Percentiles rank a stretch among this genome's conserved stretches.
phyloP scores from a whole-genome alignment of 2,888 invertebrate genomes.

The Tipula vernalis region DNA sequence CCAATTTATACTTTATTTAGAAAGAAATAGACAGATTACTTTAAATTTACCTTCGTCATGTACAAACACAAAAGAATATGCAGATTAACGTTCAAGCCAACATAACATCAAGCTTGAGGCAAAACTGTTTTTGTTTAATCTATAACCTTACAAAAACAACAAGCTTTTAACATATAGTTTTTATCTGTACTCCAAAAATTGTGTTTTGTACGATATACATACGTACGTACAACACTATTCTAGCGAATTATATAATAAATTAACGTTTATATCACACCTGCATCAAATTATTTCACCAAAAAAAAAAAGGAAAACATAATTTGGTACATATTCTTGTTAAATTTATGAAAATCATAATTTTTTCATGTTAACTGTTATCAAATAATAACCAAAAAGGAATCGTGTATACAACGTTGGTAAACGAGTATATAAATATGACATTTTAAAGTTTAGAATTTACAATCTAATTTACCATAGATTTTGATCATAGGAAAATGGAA shows the following conservation, averaged over 20 bases:
- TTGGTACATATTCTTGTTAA: not conserved
- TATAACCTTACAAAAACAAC: too few species aligned
- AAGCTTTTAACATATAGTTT: too few species aligned
- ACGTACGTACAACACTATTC: not conserved
- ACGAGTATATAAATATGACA: not conserved
- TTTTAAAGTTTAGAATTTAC: not conserved
- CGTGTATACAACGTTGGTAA: not conserved
- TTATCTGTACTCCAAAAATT: too few species aligned
- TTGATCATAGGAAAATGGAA: not conserved
- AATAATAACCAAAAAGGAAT: not conserved
- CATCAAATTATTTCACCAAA: not conserved
- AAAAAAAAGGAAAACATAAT: not conserved
- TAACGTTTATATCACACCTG: not conserved
- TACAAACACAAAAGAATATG: too few species aligned
- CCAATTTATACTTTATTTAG: too few species aligned
- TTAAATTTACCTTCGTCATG: too few species aligned
- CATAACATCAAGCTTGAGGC: too few species aligned
- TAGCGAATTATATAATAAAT: not conserved
- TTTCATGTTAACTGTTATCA: not conserved
- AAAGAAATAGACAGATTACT: too few species aligned
- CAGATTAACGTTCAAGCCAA: too few species aligned
- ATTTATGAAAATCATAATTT: not conserved
- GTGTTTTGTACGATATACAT: too few species aligned
- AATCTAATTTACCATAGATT: not conserved
- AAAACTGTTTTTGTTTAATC: too few species aligned